A percentile compares a stretch with the other conserved stretches of the same genome.
Conservation (phyloP, 2,797 vertebrate genomes). For the Thamnophis elegans region DNA sequence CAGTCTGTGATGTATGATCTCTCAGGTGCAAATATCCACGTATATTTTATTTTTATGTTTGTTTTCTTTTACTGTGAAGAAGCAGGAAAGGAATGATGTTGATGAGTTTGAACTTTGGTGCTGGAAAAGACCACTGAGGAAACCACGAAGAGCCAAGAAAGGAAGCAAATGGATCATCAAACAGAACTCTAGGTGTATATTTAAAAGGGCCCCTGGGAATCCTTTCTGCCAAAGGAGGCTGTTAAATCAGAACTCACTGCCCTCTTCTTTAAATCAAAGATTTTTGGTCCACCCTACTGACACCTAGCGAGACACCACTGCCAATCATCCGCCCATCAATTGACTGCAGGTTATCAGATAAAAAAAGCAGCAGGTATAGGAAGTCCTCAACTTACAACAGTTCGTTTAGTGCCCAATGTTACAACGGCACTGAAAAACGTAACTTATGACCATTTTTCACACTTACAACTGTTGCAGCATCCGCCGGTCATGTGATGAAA, state of each 20-base stretch:
- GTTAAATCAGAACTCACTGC: neutral
- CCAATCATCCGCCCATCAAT: fast-evolving
- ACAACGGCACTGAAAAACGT: neutral
- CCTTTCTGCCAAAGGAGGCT: neutral
- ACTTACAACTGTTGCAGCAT: neutral
- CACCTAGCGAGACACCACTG: neutral
- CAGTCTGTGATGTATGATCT: neutral
- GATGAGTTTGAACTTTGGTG: neutral
- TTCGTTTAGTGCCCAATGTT: neutral
- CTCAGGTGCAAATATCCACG: neutral
- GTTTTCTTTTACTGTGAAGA: neutral
- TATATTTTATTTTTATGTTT: neutral
- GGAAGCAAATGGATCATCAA: neutral
- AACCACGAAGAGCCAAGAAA: neutral
- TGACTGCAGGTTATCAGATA: fast-evolving
- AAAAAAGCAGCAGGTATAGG: neutral
- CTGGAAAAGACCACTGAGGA: neutral
- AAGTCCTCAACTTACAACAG: too few relatives aligned
- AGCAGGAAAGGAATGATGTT: neutral
- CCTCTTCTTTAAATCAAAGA: neutral
- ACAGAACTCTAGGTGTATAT: neutral
- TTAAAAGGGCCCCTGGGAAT: neutral
- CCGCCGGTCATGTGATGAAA: neutral
- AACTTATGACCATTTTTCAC: neutral
- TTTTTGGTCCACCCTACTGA: neutral